Evolutionary conservation across 2,888 invertebrate genomes (phyloP), one percentile per base, ranked within the genome.

Genomic region (Macroteleia sp.): DNA sequence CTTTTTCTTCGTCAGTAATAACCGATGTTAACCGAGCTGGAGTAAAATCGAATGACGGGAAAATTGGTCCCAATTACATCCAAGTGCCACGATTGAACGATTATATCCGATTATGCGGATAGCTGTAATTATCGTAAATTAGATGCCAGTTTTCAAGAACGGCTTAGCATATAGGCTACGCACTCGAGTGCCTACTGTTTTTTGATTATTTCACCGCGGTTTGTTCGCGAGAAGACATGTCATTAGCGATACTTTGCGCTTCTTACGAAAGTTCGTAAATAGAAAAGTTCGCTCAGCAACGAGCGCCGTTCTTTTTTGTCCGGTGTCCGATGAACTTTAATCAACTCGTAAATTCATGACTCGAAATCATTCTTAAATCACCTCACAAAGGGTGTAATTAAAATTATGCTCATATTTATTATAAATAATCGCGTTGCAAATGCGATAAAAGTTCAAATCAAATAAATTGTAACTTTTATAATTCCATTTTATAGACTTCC

Each of bases 11-110:
- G 56, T 12, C 32, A 14, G 67, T 62, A 67, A 69, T 62, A 56
- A 61, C 75, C 56, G 48, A 69, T 42, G 66, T 64, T 64, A 70
- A 54, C 39, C 39, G 56, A 54, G 48, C 30, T 42, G 54, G 62
- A 69, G 75, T 71, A 75, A 77, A 78, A 73, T 78, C 78, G 59
- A 80, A 80, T 75, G 80, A 80, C 75, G 67, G 69, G 78, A 78
- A 80, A 80, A 80, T 80, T 78, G 78, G 62, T 64, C 52, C 69
- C 75, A 80, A 78, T 76, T 80, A 78, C 46, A 54, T 41, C 44
- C 64, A 34, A 70, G 61, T 62, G 64, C 50, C 64, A 54, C 73
- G 75, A 76, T 77, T 66, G 57, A 75, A 70, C 77, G 57, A 69
- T 80, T 80, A 80, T 70, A 70, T 59, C 30, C 69, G 61, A 52